Base-by-base conservation (phyloP, 2,888 invertebrate species). In the Salpingus planirostris region DNA sequence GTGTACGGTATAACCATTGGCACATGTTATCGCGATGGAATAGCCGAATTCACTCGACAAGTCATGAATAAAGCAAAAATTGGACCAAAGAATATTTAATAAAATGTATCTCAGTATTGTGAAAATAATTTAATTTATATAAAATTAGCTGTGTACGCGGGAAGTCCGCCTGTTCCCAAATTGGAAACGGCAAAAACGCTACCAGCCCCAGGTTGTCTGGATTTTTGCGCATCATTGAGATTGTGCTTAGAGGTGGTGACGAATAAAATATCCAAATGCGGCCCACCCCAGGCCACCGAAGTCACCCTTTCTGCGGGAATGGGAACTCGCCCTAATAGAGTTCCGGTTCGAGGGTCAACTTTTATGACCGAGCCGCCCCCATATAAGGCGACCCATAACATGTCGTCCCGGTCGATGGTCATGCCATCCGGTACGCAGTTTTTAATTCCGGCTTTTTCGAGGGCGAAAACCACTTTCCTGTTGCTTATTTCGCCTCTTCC, bases 351-450 rank as follows among this genome's bases (percentile, higher is more conserved):
- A 23, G 23, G 23, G 11, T 71, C 54, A 1, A 73, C 55, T 12
- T 69, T 57, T 5, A 71, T 32, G 4, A 84, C 78, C 59, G 73
- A 70, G 40, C 72, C 70, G 5, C 77, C 82, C 35, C 67, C 65
- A 49, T 60, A 74, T 33, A 75, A 61, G 1, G 78, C 78, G 4
- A 86, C 70, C 85, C 86, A 87, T n/a, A 87, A 64, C 53, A 83
- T 80, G 13, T 74, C 84, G 31, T 80, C 72, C 1, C 63, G 65
- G 49, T 87, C 86, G 29, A 83, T 80, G 0, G 84, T 80, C 83
- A 86, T 84, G 2, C 35, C 36, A 21, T 55, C 55, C 13, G 55
- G 55, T 24, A 31, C 10, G 10, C 52, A 54, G 33, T 29, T 33
- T 3, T 11, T 26, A n/a, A 12, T 25, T 25, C 32, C 11, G 30